Conservation (phyloP, 2,888 invertebrate genomes). For the Auanema freiburgensis region DNA sequence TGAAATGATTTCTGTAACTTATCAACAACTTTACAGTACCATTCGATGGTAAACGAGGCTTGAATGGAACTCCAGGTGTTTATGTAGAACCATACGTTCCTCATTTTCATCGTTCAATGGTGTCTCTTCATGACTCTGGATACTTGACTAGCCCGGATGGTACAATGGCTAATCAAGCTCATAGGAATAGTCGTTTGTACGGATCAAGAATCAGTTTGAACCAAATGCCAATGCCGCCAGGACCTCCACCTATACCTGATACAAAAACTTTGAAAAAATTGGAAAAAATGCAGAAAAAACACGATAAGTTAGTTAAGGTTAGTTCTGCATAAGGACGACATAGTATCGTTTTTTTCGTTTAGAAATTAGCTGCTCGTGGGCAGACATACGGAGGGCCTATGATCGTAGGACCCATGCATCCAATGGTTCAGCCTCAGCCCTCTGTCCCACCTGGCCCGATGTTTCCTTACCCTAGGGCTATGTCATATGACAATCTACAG, state of each 20-base stretch:
- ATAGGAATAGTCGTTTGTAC: slow-evolving; percentile 7
- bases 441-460: no score
- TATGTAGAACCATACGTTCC: slow-evolving; percentile 31
- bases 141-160: no score
- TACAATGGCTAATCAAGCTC: no score
- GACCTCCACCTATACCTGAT: slow-evolving; percentile 28
- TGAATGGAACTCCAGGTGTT: slow-evolving; percentile 28
- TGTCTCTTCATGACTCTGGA: slow-evolving; percentile 22
- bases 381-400: no score
- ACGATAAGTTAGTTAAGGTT: slow-evolving; percentile 39
- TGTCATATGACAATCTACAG: slow-evolving; percentile 2
- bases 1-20: no score
- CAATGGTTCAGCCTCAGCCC: no score
- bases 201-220: slow-evolving; percentile 37
- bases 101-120: slow-evolving; percentile 27
- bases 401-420: no score
- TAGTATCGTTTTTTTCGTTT: no score
- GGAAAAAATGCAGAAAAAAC: slow-evolving; percentile 47
- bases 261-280: slow-evolving; percentile 45
- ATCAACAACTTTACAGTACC: no score
- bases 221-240: slow-evolving; percentile 20
- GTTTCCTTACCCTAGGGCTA: no score
- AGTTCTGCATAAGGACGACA: no score
- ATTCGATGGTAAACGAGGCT: slow-evolving; percentile 19
- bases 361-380: no score